Conservation (phyloP, 2,113 vertebrate species). For the Reinhardtius hippoglossoides region DNA sequence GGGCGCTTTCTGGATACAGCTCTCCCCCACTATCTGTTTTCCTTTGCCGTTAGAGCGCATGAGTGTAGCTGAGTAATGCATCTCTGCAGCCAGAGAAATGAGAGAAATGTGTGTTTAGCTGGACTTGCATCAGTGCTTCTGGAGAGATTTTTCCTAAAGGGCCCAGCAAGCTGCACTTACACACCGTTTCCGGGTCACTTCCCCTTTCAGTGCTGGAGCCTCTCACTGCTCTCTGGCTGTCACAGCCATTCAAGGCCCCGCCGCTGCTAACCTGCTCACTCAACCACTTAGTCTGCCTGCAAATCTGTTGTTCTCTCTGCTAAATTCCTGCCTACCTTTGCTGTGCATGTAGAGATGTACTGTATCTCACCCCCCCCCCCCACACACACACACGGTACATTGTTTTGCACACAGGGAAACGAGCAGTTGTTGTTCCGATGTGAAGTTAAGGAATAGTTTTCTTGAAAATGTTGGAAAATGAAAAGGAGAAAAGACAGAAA, state of each 20-base stretch:
- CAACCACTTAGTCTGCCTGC: constrained; percentile 72
- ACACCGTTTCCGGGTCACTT: constrained; percentile 79
- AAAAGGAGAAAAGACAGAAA: neutral
- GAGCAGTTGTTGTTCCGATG: too few species aligned
- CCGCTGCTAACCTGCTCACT: constrained; percentile 73
- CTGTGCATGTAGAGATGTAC: constrained; percentile 18
- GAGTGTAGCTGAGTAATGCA: constrained; percentile 16
- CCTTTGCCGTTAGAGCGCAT: neutral
- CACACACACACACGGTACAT: neutral
- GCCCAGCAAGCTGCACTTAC: constrained; percentile 68
- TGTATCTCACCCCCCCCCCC: constrained; percentile 19
- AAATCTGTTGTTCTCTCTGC: constrained; percentile 65
- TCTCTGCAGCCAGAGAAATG: constrained; percentile 26
- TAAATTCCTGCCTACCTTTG: constrained; percentile 56
- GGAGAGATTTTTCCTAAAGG: constrained; percentile 62
- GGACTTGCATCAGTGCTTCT: constrained; percentile 59
- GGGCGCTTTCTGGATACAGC: neutral
- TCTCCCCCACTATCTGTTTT: neutral
- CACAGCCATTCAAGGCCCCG: constrained; percentile 71
- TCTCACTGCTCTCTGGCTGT: constrained; percentile 75
- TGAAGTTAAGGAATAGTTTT: neutral
- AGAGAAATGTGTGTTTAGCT: constrained; percentile 50
- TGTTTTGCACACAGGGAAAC: neutral
- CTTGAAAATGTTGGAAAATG: neutral
- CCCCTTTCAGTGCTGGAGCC: constrained; percentile 69